These are phyloP conservation scores for Syngnathus floridae DNA, from an alignment of 2,113 vertebrate genomes.

Conservation along the genomic window DNA sequence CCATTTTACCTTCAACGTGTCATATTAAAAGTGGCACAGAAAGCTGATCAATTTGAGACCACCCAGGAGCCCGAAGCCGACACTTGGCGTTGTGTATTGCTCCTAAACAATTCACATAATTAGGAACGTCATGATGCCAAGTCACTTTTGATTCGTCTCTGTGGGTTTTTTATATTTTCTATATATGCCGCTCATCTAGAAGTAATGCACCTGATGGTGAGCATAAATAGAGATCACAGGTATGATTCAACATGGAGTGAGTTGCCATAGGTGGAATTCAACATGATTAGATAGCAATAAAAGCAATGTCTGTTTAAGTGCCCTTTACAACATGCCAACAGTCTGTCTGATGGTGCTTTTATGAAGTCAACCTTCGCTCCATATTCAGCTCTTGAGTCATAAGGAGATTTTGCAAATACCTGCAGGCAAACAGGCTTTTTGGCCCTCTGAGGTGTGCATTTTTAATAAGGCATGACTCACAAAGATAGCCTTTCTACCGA, in stretches of 20 bases:
- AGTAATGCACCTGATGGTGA: background rate
- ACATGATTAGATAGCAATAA: background rate
- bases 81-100: too few relatives aligned
- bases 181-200: too few relatives aligned
- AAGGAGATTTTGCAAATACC: background rate
- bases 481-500: constrained; percentile 10
- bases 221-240: background rate
- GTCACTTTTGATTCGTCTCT: too few relatives aligned
- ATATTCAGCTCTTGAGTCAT: constrained; percentile 8
- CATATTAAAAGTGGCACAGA: constrained; percentile 16
- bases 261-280: background rate
- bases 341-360: constrained; percentile 10
- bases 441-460: constrained; percentile 16
- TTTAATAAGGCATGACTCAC: constrained; percentile 20
- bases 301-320: constrained; percentile 1
- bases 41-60: background rate
- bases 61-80: background rate
- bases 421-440: constrained; percentile 12
- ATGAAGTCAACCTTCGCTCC: background rate
- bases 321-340: background rate
- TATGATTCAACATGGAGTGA: background rate
- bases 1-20: constrained; percentile 20
- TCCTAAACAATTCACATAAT: too few relatives aligned
- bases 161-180: too few relatives aligned
- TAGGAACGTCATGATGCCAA: background rate